Percentiles rank a stretch among this genome's conserved stretches.
phyloP scores from a whole-genome alignment of 2,888 invertebrate genomes.

The Leucozona laternaria region DNA sequence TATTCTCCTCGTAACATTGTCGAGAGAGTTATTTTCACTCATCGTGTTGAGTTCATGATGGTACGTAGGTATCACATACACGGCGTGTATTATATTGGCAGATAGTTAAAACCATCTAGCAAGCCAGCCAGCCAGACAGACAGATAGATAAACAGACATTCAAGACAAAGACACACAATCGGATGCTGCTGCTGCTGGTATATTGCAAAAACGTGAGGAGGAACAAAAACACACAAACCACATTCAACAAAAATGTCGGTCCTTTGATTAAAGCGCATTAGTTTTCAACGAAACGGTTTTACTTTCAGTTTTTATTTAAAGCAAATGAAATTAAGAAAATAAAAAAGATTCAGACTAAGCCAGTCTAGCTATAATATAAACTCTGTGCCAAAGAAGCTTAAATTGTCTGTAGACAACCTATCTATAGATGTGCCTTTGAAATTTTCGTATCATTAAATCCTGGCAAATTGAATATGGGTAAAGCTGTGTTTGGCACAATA shows the following conservation, averaged over 20 bases:
- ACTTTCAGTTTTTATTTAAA: constrained; percentile 56
- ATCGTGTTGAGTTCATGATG: constrained; percentile 55
- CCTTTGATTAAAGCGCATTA: constrained; percentile 67
- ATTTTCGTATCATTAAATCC: constrained; percentile 59
- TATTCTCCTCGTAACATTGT: neutral
- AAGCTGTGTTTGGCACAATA: constrained; percentile 5
- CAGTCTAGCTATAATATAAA: neutral
- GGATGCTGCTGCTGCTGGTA: constrained; percentile 34
- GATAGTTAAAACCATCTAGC: constrained; percentile 12
- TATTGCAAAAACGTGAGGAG: constrained; percentile 68
- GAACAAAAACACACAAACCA: constrained; percentile 9
- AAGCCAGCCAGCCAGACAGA: constrained; percentile 19
- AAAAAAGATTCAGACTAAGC: constrained; percentile 3
- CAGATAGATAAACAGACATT: constrained; percentile 38
- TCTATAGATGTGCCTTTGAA: constrained; percentile 57
- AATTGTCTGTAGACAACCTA: constrained; percentile 38
- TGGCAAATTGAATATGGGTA: constrained; percentile 64
- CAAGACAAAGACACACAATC: constrained; percentile 61
- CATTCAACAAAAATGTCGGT: constrained; percentile 36
- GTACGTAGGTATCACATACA: constrained; percentile 32
- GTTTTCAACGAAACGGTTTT: constrained; percentile 52
- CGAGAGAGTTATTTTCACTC: constrained; percentile 66
- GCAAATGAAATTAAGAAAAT: constrained; percentile 6
- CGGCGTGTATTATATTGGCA: constrained; percentile 47
- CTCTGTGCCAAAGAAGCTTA: constrained; percentile 10